Percentiles rank a stretch among this genome's conserved stretches.
phyloP scores from a whole-genome alignment of 1,140 invertebrate species.

The Globodera rostochiensis region DNA sequence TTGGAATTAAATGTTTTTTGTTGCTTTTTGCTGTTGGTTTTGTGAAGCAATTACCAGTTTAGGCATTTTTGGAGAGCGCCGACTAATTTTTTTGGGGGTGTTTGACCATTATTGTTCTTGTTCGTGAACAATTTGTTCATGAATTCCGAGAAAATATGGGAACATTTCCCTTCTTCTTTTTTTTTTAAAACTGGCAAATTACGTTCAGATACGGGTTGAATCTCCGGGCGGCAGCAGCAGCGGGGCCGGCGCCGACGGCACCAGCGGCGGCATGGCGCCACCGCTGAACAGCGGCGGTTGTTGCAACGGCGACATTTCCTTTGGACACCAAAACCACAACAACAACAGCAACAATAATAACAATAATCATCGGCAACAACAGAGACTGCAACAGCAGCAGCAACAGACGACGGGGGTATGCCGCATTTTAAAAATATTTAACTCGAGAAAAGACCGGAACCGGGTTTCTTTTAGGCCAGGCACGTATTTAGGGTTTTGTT shows the following conservation, averaged over 20 bases:
- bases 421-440: not conserved
- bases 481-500: no score
- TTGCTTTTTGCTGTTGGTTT: no score
- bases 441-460: no score
- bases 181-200: not conserved
- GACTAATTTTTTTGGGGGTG: no score
- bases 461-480: no score
- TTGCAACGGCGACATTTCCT: conserved; percentile 9
- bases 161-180: not conserved
- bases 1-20: no score
- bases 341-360: conserved; percentile 20
- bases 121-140: no score
- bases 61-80: no score
- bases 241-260: not conserved
- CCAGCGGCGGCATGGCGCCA: not conserved
- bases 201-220: conserved; percentile 30
- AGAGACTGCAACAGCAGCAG: not conserved
- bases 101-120: no score
- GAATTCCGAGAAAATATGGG: not conserved
- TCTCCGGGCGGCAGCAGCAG: conserved; percentile 15
- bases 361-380: conserved; percentile 3
- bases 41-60: no score
- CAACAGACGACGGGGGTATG: not conserved
- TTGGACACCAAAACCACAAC: not conserved
- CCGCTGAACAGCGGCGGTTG: not conserved